phyloP scores from a whole-genome alignment of 2,797 vertebrate species.

The Centropyge bicolor region DNA sequence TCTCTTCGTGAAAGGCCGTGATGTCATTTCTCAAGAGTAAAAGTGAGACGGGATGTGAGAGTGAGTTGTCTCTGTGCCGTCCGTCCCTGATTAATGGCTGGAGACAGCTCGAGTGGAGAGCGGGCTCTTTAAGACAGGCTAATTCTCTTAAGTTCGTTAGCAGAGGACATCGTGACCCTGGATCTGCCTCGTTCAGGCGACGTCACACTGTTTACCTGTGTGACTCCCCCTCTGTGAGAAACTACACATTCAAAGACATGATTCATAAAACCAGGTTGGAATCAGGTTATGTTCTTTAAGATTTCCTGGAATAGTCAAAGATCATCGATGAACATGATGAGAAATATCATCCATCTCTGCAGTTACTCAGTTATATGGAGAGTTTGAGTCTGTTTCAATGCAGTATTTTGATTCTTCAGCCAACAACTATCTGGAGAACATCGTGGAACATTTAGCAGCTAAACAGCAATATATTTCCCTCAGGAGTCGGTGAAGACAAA shows the following conservation, averaged over 20 bases:
- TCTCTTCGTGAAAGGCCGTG: not conserved
- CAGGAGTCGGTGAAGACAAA: not conserved
- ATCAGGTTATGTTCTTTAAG: not conserved
- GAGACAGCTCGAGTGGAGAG: conserved; percentile 59
- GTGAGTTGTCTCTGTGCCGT: conserved; percentile 20
- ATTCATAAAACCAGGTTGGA: not conserved
- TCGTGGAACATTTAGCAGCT: not conserved
- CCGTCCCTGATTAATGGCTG: conserved; percentile 54
- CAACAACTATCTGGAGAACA: not conserved
- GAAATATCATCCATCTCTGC: not conserved
- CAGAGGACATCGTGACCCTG: conserved; percentile 74
- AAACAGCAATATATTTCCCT: not conserved
- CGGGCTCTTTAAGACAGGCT: conserved; percentile 68
- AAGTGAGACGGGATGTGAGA: conserved; percentile 47
- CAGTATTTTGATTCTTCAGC: not conserved
- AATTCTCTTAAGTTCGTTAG: conserved; percentile 80
- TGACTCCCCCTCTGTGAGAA: not conserved
- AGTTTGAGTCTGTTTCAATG: too few species aligned
- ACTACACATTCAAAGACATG: not conserved
- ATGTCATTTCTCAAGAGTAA: conserved; percentile 18
- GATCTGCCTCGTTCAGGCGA: conserved; percentile 14
- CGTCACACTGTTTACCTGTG: conserved; percentile 25
- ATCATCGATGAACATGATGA: not conserved
- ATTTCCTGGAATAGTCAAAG: too few species aligned
- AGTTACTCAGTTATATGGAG: not conserved